These are phyloP conservation scores for Mimachlamys varia DNA, from an alignment of 2,888 invertebrate genomes.

Conservation along the genomic window DNA sequence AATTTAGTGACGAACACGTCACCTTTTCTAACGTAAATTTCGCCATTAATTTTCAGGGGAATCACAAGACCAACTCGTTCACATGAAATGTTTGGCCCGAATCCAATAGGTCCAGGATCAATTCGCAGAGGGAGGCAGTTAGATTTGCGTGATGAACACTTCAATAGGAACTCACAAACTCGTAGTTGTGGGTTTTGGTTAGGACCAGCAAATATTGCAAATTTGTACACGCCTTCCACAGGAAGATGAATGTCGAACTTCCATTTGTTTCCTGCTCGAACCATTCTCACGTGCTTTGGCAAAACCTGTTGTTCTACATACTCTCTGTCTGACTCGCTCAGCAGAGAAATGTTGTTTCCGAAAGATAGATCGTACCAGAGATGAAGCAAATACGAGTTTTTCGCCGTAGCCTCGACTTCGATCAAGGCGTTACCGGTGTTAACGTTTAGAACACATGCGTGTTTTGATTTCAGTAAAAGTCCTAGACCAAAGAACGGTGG, in stretches of 20 bases:
- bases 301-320: neutral
- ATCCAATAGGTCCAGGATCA: neutral
- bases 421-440: neutral
- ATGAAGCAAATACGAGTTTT: neutral
- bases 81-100: neutral
- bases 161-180: constrained; percentile 12
- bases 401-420: neutral
- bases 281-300: neutral
- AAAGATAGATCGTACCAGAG: neutral
- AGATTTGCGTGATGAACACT: neutral
- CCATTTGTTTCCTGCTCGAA: neutral
- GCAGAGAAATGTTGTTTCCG: neutral
- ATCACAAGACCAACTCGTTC: neutral
- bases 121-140: neutral
- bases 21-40: neutral
- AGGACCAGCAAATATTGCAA: neutral
- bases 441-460: neutral
- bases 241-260: neutral
- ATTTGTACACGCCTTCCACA: neutral
- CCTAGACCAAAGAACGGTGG: neutral
- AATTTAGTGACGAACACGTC: neutral
- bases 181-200: neutral
- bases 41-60: neutral
- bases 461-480: neutral
- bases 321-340: neutral